Evolutionary conservation across 2,797 vertebrate genomes (phyloP).

Genomic region (Corythornis leucogaster): DNA sequence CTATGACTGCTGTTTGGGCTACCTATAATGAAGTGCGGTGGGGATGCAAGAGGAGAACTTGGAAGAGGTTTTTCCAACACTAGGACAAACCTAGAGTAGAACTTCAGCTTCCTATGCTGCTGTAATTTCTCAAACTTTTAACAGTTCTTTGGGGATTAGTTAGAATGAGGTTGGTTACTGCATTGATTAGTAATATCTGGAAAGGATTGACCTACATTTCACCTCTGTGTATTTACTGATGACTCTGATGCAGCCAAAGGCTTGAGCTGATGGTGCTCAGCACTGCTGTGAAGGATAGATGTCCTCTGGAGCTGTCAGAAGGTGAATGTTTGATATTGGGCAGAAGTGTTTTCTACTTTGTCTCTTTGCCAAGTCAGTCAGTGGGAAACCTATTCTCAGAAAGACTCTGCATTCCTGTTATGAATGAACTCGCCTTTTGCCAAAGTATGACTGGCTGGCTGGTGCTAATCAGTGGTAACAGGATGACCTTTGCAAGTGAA

Average conservation of each 20-base stretch:
- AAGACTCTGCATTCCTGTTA: constrained; percentile 55
- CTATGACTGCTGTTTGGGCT: constrained; percentile 70
- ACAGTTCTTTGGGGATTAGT: background rate
- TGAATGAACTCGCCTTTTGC: constrained; percentile 62
- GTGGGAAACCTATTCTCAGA: constrained; percentile 71
- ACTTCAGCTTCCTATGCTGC: constrained; percentile 43
- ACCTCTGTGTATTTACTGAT: background rate
- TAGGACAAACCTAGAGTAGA: background rate
- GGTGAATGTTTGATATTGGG: constrained; percentile 43
- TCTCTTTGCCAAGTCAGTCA: constrained; percentile 61
- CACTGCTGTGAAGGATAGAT: background rate
- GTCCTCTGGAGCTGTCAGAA: constrained; percentile 58
- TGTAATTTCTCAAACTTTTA: constrained; percentile 44
- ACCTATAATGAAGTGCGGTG: constrained; percentile 56
- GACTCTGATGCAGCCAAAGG: background rate
- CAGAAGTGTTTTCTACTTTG: constrained; percentile 25
- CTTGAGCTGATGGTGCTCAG: background rate
- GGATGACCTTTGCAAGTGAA: constrained; percentile 71
- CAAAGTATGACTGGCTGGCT: constrained; percentile 36
- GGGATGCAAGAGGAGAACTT: background rate
- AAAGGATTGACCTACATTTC: constrained; percentile 10
- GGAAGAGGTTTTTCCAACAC: background rate
- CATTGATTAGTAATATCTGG: constrained; percentile 23
- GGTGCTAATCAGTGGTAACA: constrained; percentile 69
- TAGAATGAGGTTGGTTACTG: constrained; percentile 20